Base-by-base conservation (phyloP, 1,140 invertebrate genomes). In the Caenorhabditis brenneri region DNA sequence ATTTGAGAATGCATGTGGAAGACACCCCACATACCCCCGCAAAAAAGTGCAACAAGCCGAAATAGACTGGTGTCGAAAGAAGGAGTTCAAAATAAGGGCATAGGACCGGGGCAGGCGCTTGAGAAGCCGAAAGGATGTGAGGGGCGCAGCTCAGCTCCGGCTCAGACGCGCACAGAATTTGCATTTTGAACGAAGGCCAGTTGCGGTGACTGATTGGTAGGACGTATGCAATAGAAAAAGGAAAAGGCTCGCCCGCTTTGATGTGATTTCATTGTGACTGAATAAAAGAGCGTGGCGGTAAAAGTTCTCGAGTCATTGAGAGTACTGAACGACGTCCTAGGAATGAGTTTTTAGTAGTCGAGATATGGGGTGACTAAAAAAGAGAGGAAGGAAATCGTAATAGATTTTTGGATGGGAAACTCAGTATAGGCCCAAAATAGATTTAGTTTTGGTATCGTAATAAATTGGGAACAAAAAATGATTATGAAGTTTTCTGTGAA, bases 11-110 rank as follows among this genome's bases (percentile, higher is more conserved):
- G n/a, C 7, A 51, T 16, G 7, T 7, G 7, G 19, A 55, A n/a
- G 19, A 51, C 15, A 51, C 48, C 19, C 10, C 24, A 7, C 53
- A 51, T 51, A 51, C 65, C 65, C 65, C n/a, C 65, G 65, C 65
- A 42, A 74, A 74, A 74, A 74, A 42, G 33, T 39, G 33, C 33
- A 74, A 74, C 65, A 74, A 27, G n/a, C 36, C 65, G 33, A 36
- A 74, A 74, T 74, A 31, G 65, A 74, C 29, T 74, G 65, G 65
- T 74, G 22, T 9, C n/a, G 36, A 22, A 42, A 36, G 49, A 65
- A 65, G 58, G 65, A 74, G 65, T 74, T 74, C 65, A 74, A 42
- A 74, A 42, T 42, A 74, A 74, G 65, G 65, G 33, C 65, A 74
- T 4, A 74, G 42, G 36, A 22, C 36, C 36, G 12, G 15, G 31